Evolutionary conservation across 92 coral and sea anemone genomes (phyloP).

Genomic region (Metridium senile): DNA sequence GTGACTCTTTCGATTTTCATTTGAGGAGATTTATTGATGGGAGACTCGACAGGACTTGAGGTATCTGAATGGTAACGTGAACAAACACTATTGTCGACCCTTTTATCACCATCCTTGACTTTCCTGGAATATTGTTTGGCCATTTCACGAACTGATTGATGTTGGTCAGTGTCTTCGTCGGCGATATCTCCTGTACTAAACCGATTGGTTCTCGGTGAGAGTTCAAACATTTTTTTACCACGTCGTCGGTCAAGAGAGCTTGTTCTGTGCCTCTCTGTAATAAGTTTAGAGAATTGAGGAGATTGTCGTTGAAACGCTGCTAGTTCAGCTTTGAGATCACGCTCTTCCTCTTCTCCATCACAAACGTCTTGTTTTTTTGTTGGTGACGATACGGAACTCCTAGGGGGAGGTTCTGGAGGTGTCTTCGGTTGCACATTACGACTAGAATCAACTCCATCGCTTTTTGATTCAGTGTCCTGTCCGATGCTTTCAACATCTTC

Average conservation of each 20-base stretch:
- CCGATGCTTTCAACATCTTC: neutral
- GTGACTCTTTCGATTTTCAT: slow-evolving; percentile 74
- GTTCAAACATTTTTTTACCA: slow-evolving; percentile 35
- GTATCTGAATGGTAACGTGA: slow-evolving; percentile 14
- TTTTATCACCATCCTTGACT: slow-evolving; percentile 57
- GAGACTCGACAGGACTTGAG: slow-evolving; percentile 8
- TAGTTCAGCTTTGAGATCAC: slow-evolving; percentile 47
- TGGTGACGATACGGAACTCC: slow-evolving; percentile 21
- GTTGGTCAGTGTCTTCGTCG: neutral
- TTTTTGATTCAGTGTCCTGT: neutral
- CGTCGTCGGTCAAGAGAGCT: slow-evolving; percentile 41
- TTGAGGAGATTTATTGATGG: slow-evolving; percentile 48
- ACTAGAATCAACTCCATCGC: neutral
- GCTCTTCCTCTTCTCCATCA: slow-evolving; percentile 25
- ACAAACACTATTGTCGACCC: slow-evolving; percentile 35
- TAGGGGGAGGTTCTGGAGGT: slow-evolving; percentile 20
- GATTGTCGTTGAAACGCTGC: slow-evolving; percentile 25
- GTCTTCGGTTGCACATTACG: neutral
- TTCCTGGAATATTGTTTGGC: slow-evolving; percentile 71
- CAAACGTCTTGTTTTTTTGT: slow-evolving; percentile 23
- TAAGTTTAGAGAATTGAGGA: slow-evolving; percentile 7
- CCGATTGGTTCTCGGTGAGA: slow-evolving; percentile 23
- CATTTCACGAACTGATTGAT: slow-evolving; percentile 58
- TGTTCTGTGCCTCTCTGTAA: slow-evolving; percentile 21
- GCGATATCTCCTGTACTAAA: slow-evolving; percentile 39